phyloP scores from a whole-genome alignment of 2,888 invertebrate genomes.

The Leptopilina myrica region DNA sequence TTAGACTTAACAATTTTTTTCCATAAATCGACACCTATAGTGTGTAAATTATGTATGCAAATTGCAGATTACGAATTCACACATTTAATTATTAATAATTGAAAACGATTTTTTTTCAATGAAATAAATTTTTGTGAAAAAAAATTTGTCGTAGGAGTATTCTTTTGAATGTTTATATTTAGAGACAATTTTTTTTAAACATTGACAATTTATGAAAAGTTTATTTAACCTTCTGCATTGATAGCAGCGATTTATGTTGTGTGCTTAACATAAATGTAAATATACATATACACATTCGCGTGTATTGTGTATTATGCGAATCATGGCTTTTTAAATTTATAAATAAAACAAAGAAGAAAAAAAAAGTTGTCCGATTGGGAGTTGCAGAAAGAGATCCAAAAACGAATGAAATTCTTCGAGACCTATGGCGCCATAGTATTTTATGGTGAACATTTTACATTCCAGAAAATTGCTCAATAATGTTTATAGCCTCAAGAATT shows the following conservation, averaged over 20 bases:
- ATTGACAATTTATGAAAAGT: no score
- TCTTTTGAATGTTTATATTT: no score
- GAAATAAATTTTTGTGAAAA: no score
- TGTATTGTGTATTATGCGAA: neutral
- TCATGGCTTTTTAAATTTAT: neutral
- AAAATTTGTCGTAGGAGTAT: no score
- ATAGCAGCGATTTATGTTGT: neutral
- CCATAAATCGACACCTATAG: no score
- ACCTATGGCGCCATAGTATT: constrained; percentile 31
- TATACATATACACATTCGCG: no score
- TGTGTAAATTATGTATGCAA: no score
- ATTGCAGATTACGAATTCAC: no score
- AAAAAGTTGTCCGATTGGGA: constrained; percentile 9
- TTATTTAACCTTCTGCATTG: neutral
- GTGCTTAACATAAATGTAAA: neutral
- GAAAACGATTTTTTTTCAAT: no score
- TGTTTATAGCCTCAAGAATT: constrained; percentile 20
- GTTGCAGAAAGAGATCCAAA: constrained; percentile 35
- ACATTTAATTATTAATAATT: no score
- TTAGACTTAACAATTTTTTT: no score
- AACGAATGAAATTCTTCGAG: constrained; percentile 29
- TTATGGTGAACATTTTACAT: constrained; percentile 39
- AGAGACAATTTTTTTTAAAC: no score
- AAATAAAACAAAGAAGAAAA: neutral
- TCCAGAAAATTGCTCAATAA: constrained; percentile 25